Conservation (phyloP, 2,888 invertebrate genomes). For the Dryomyza anilis region DNA sequence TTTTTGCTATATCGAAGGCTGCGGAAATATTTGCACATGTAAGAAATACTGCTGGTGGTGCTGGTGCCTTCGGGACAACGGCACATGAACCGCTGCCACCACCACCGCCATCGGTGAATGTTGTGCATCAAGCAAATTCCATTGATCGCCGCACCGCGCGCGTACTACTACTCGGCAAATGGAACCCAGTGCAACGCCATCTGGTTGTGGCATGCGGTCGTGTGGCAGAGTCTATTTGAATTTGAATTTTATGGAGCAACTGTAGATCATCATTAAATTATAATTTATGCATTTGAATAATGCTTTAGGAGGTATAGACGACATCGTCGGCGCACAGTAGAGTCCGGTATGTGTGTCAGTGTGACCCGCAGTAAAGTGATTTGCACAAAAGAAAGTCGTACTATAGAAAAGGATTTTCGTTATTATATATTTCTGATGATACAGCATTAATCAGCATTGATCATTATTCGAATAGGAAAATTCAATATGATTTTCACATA, state of each 20-base stretch:
- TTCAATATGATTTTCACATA: too few species aligned
- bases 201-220: background rate
- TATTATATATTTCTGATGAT: too few species aligned
- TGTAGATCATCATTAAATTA: constrained; percentile 23
- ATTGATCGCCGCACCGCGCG: background rate
- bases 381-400: too few species aligned
- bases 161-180: too few species aligned
- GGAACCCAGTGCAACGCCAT: background rate
- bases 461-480: too few species aligned
- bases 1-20: background rate
- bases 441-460: too few species aligned
- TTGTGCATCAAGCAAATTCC: constrained; percentile 7
- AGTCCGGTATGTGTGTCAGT: too few species aligned
- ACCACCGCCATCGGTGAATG: constrained; percentile 4
- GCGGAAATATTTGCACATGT: constrained; percentile 14
- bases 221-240: constrained; percentile 11
- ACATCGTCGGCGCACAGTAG: background rate
- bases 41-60: too few species aligned
- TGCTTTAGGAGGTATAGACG: constrained; percentile 12
- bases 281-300: constrained; percentile 19
- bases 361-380: too few species aligned
- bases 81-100: constrained; percentile 2
- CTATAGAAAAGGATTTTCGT: too few species aligned
- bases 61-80: constrained; percentile 9
- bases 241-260: constrained; percentile 17